Evolutionary conservation across 1,140 invertebrate species (phyloP), one percentile per base, ranked within the genome.

Genomic region (Paralvinella palmiformis): DNA sequence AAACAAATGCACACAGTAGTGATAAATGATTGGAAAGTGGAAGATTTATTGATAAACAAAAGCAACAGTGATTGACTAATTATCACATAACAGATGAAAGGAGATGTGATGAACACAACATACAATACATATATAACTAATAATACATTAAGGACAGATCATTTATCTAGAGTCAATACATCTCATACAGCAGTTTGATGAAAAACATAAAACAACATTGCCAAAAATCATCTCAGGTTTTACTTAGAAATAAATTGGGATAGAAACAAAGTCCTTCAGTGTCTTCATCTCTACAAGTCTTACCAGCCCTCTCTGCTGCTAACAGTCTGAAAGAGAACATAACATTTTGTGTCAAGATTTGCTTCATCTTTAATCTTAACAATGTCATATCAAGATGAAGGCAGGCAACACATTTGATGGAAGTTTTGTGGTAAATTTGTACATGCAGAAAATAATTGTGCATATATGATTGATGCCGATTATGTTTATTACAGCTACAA

Each of bases 241-340:
- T 5, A 29, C 48, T 53, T 7, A 77, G 64, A 82, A 96, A 90
- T 41, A 86, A 79, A 85, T 97, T 97, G 1, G 90, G 88, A 84
- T 92, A 97, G 82, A 97, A 98, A 70, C 88, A 83, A 31, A 97
- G 80, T 41, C 93, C 93, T 84, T 97, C 92, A 61, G 95, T 88
- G 0, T 90, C 90, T 78, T 97, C 94, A 81, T 98, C 95, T 66
- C 94, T 84, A 75, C 94, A 96, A n/a, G 89, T 86, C 70, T 87
- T 84, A 0, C 92, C 94, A 71, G 85, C 81, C 69, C 88, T 88
- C 82, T 97, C 94, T 4, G 91, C 86, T 15, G 89, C 86, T 58
- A 92, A 79, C 13, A 97, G 83, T 52, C 82, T 78, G 70, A 66
- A 74, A 48, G 45, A 24, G 15, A 48, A 48, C 27, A 24, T n/a